Percentiles rank a stretch among this genome's conserved stretches.
Conservation (phyloP, 2,797 vertebrate species). For the Champsocephalus gunnari region DNA sequence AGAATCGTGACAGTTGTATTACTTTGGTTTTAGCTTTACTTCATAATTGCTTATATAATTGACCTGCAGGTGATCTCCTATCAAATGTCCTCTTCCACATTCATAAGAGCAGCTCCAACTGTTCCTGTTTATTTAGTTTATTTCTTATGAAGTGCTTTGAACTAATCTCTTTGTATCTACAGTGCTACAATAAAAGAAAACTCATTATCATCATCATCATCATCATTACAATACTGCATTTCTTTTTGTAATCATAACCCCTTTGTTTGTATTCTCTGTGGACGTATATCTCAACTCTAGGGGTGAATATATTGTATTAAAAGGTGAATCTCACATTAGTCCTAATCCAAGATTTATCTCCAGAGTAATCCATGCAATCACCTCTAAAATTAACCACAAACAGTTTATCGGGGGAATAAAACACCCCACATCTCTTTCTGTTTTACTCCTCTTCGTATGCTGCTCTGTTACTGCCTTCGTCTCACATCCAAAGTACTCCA, state of each 20-base stretch:
- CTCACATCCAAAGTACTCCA: constrained; percentile 38
- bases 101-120: neutral
- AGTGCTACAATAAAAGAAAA: neutral
- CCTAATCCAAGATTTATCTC: constrained; percentile 26
- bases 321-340: constrained; percentile 20
- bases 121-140: neutral
- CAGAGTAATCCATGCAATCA: constrained; percentile 22
- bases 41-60: no score
- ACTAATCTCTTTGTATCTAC: neutral
- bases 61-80: no score
- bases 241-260: neutral
- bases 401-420: constrained; percentile 18
- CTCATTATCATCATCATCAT: neutral
- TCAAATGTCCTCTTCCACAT: neutral
- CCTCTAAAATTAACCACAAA: constrained; percentile 32
- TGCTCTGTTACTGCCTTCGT: constrained; percentile 18
- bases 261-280: neutral
- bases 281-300: neutral
- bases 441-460: neutral
- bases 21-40: no score
- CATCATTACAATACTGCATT: neutral
- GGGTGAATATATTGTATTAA: constrained; percentile 14
- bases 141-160: neutral
- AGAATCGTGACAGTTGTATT: no score
- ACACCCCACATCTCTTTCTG: neutral